phyloP scores from a whole-genome alignment of 1,140 invertebrate species.

The Polyergus mexicanus region DNA sequence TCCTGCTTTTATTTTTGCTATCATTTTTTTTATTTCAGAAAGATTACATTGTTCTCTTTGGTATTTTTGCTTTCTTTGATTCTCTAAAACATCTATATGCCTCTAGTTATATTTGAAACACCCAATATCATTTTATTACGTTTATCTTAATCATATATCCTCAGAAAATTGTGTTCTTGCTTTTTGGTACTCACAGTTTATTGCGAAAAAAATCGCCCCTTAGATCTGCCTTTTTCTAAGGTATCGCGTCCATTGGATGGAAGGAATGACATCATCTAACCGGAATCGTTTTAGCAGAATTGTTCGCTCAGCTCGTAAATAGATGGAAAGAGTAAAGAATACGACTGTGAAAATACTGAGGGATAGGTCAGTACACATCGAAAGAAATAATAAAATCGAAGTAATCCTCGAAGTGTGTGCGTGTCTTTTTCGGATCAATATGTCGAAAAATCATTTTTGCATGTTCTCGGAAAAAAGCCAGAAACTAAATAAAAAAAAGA shows the following conservation, averaged over 20 bases:
- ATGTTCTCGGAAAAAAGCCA: background rate
- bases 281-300: background rate
- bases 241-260: constrained; percentile 24
- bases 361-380: constrained; percentile 17
- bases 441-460: constrained; percentile 3
- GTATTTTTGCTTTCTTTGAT: background rate
- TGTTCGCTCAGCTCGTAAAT: constrained; percentile 29
- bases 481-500: background rate
- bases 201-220: background rate
- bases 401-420: background rate
- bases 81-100: background rate
- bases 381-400: background rate
- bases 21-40: background rate
- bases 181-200: constrained; percentile 16
- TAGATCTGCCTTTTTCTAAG: constrained; percentile 29
- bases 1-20: background rate
- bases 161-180: background rate
- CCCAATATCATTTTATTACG: background rate
- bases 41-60: background rate
- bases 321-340: background rate
- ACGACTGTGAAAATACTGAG: background rate
- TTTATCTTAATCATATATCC: constrained; percentile 4
- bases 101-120: background rate
- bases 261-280: constrained; percentile 5
- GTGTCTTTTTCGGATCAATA: background rate